A percentile compares a stretch with the other conserved stretches of the same genome.
phyloP scores from a whole-genome alignment of 2,113 vertebrate species.

The Hirundichthys speculiger region DNA sequence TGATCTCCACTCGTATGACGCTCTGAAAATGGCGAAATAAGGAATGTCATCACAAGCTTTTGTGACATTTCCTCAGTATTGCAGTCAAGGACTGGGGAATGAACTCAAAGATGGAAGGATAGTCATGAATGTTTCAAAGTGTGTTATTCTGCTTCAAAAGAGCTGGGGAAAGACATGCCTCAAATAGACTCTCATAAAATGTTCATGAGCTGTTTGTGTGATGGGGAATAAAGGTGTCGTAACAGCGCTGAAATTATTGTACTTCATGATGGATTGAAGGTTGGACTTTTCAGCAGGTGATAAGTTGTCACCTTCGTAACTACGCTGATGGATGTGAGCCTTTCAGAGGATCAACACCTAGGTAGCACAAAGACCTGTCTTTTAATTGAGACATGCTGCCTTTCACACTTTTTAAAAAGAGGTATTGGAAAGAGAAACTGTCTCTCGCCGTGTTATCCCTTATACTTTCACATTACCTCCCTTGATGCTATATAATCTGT shows the following conservation, averaged over 20 bases:
- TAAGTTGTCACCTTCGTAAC: constrained; percentile 26
- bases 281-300: constrained; percentile 36
- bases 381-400: no score
- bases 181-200: constrained; percentile 72
- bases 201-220: constrained; percentile 68
- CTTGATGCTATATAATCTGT: no score
- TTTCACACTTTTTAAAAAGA: no score
- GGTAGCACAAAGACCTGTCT: no score
- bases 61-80: constrained; percentile 3
- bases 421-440: no score
- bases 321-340: no score
- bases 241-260: constrained; percentile 41
- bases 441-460: no score
- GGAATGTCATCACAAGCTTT: background rate
- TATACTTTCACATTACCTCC: no score
- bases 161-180: constrained; percentile 57
- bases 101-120: constrained; percentile 54
- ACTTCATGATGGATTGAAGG: constrained; percentile 3
- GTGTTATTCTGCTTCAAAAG: constrained; percentile 40
- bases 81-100: constrained; percentile 8
- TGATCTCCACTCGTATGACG: background rate
- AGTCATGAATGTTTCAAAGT: constrained; percentile 71
- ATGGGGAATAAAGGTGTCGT: constrained; percentile 53
- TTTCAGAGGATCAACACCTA: no score
- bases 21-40: background rate